Evolutionary conservation across 37 sponge, comb jelly and placozoan genomes (phyloP), one percentile per base, ranked within the genome.

Genomic region (Bolinopsis microptera): DNA sequence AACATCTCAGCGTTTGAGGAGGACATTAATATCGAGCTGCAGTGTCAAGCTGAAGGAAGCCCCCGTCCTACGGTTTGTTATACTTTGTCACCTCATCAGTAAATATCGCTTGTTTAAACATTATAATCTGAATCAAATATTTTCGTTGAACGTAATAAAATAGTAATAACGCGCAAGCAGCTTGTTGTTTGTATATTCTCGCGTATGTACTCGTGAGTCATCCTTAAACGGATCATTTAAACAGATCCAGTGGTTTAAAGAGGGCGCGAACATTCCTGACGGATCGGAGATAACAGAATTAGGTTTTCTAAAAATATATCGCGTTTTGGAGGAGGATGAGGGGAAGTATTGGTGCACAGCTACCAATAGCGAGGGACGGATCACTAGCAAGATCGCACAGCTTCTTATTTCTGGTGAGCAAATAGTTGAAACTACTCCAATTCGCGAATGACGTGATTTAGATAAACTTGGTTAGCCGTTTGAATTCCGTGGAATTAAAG

Each of bases 171-270:
- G n/a, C n/a, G 61, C 9, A 48, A 48, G 5, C 9, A 48, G 61
- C 61, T 48, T 48, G 61, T 48, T 48, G 61, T 48, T 48, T 48
- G 61, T 48, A 13, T 48, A 48, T 48, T 48, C 61, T 48, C 61
- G 13, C 61, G 61, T 48, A 13, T 48, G 61, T 48, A n/a, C n/a
- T n/a, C 61, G 61, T 48, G 61, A 48, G 13, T 48, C 61, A 48
- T 48, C 61, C 9, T 48, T 13, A 48, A 48, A 13, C 61, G 61
- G 61, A 18, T 28, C 75, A 3, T 28, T 72, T 72, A 8, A n/a
- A 72, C 75, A 72, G 75, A 72, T 80, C 82, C 21, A 80, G 38
- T 80, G 82, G 82, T 80, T 80, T 22, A 80, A 80, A 30, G 30
- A 34, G 22, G 82, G 82, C 8, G 82, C 21, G 38, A 32, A 28